Evolutionary conservation across 2,113 vertebrate species (phyloP), one percentile per base, ranked within the genome.

Genomic region (Alligator sinensis): DNA sequence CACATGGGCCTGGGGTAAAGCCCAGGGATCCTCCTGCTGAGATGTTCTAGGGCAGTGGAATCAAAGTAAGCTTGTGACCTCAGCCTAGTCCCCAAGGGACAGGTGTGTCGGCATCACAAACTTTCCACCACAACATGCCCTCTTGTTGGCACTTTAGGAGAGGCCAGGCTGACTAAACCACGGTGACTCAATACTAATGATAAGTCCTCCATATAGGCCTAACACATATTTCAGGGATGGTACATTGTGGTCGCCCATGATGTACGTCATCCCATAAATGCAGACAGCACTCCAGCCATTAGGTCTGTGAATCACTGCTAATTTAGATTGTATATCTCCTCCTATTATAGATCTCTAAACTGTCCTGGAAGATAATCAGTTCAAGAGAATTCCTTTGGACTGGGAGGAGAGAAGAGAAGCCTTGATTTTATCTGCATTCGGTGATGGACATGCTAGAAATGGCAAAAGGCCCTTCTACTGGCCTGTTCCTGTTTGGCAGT

Each of bases 361-460:
- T 58, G 64, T 7, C 61, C 80, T 55, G 84, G 58, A 89, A 93
- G 79, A 93, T n/a, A 91, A 77, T 54, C 83, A 63, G 68, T 58
- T 1, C 21, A 6, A 6, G 27, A 80, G 55, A 22, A 59, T 21
- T 81, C 84, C 22, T 91, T 85, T 82, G 62, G 77, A 83, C 60
- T 90, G 93, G 61, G 63, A 91, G 84, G 30, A 77, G 77, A 93
- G 84, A 58, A 90, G 77, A 38, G 74, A 90, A 90, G 47, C 47
- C 47, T 47, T 47, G 47, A 47, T 47, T 47, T 47, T 17, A 80
- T 6, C 34, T 38, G 7, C 1, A 91, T 24, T 58, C 82, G 82
- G 0, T 75, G 68, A 83, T 0, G 63, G 80, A 54, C 38, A 90
- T 77, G 86, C 47, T 38, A 93, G 90, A 86, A 95, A 80, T 6